phyloP scores from a whole-genome alignment of 2,888 invertebrate genomes.

The Neoscelio sp. region DNA sequence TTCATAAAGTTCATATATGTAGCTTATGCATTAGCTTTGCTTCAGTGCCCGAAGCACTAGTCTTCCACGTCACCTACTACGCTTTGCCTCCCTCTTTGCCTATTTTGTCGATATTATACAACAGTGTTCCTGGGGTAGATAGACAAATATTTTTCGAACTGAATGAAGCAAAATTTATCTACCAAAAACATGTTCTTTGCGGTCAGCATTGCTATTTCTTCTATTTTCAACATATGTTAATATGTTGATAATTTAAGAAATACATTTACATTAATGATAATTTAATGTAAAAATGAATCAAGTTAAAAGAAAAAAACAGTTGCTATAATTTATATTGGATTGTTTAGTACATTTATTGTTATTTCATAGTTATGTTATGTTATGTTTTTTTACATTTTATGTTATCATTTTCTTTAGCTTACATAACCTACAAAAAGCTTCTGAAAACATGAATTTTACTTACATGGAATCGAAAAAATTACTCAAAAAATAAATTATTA shows the following conservation, averaged over 20 bases:
- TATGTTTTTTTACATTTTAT: no score
- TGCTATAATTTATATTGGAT: no score
- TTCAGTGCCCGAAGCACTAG: conserved; percentile 41
- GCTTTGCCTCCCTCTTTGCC: conserved; percentile 50
- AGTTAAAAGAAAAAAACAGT: background rate
- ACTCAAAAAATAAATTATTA: no score
- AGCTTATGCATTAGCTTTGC: conserved; percentile 57
- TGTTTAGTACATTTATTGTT: no score
- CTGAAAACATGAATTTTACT: no score
- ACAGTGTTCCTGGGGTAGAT: conserved; percentile 44
- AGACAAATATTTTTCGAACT: conserved; percentile 57
- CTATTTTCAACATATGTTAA: no score
- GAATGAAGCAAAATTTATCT: conserved; percentile 36
- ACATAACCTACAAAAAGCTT: no score
- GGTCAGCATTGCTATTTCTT: conserved; percentile 10
- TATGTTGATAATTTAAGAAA: no score
- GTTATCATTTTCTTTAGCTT: no score
- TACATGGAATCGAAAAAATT: no score
- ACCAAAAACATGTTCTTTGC: conserved; percentile 26
- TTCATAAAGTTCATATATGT: conserved; percentile 51
- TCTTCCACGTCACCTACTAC: conserved; percentile 59
- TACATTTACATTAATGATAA: conserved; percentile 2
- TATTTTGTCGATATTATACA: conserved; percentile 54
- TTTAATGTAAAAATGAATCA: conserved; percentile 1
- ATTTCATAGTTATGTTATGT: no score